phyloP scores from a whole-genome alignment of 1,140 invertebrate genomes.

The Papilio polyxenes region DNA sequence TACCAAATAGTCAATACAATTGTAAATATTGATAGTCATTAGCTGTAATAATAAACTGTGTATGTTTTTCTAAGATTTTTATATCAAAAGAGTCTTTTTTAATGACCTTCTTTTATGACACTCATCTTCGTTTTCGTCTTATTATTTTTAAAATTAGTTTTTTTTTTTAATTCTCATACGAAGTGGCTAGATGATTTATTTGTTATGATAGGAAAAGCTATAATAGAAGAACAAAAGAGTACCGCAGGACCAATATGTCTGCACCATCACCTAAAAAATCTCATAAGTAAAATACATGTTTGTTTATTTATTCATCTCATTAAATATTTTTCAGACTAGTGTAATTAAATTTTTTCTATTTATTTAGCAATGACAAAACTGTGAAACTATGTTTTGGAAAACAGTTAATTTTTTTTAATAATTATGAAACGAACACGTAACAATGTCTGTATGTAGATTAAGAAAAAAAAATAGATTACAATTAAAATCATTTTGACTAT shows the following conservation, averaged over 20 bases:
- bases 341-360: too few relatives aligned
- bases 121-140: background rate
- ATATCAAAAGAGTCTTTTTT: conserved; percentile 15
- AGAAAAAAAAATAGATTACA: background rate
- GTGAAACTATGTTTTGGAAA: background rate
- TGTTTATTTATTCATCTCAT: background rate
- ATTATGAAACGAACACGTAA: background rate
- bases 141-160: background rate
- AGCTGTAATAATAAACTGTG: conserved; percentile 65
- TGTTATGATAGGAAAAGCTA: too few relatives aligned
- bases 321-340: background rate
- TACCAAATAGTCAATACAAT: conserved; percentile 69
- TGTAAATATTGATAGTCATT: conserved; percentile 75
- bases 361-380: background rate
- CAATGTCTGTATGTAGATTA: background rate
- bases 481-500: background rate
- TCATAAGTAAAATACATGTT: background rate
- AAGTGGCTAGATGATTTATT: too few relatives aligned
- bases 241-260: too few relatives aligned
- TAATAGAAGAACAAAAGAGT: too few relatives aligned
- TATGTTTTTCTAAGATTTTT: conserved; percentile 36
- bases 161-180: too few relatives aligned
- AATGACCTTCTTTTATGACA: background rate
- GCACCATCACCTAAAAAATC: too few relatives aligned
- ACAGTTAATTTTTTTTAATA: background rate